Evolutionary conservation across 2,113 vertebrate genomes (phyloP).

Genomic region (Scomber japonicus): DNA sequence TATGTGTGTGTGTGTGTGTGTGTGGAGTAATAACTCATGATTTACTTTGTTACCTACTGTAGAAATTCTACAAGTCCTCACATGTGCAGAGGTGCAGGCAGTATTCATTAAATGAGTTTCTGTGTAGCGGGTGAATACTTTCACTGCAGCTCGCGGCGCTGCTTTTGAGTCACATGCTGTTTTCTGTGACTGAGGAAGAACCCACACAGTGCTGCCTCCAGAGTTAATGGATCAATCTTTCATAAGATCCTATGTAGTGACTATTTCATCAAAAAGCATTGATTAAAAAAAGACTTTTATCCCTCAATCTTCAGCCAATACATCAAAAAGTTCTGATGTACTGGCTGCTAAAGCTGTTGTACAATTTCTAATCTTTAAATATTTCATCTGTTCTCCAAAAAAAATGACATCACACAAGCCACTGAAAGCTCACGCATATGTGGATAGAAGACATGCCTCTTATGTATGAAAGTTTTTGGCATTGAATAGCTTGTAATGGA

Average conservation of each 20-base stretch:
- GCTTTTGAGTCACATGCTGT: slow-evolving; percentile 1
- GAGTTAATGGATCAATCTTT: neutral
- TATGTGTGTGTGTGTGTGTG: slow-evolving; percentile 11
- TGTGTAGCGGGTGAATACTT: slow-evolving; percentile 26
- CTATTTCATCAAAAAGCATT: neutral
- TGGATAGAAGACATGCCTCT: neutral
- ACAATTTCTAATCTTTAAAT: neutral
- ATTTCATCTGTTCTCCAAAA: neutral
- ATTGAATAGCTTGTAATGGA: neutral
- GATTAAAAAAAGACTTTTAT: neutral
- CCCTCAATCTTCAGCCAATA: too few relatives aligned
- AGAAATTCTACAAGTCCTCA: slow-evolving; percentile 60
- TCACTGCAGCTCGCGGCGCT: neutral
- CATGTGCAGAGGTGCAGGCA: slow-evolving; percentile 33
- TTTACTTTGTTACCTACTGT: slow-evolving; percentile 23
- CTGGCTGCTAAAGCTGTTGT: neutral
- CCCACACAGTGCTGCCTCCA: neutral
- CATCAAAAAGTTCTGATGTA: too few relatives aligned
- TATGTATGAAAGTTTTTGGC: neutral
- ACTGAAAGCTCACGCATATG: neutral
- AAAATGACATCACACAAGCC: neutral
- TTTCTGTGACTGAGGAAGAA: neutral
- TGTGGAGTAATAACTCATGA: neutral
- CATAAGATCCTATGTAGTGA: neutral
- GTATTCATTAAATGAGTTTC: slow-evolving; percentile 47